Conservation (phyloP, 2,797 vertebrate species). For the Numenius phaeopus region DNA sequence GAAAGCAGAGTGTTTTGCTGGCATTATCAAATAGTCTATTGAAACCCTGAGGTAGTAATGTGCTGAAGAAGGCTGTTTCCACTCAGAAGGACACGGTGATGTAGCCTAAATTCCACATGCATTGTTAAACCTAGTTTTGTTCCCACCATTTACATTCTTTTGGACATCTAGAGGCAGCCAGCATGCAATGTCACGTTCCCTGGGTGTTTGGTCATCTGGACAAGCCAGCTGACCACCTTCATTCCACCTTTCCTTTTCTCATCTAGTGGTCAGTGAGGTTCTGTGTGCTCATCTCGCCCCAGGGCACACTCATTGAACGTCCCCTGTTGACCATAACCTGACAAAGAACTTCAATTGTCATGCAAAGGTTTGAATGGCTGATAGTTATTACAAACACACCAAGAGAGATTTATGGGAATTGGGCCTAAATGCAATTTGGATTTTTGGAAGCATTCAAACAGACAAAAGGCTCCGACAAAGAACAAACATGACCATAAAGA, state of each 20-base stretch:
- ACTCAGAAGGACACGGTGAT: rapidly evolving
- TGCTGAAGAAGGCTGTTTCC: not conserved
- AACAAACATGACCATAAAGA: not conserved
- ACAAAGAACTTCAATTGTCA: not conserved
- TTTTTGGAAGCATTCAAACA: not conserved
- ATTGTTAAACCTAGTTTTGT: not conserved
- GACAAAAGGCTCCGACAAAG: not conserved
- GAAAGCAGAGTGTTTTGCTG: not conserved
- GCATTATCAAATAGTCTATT: not conserved
- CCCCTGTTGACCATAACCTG: not conserved
- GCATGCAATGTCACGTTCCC: not conserved
- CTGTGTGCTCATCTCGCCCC: not conserved
- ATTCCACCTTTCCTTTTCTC: not conserved
- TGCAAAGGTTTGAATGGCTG: not conserved
- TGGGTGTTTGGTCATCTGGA: not conserved
- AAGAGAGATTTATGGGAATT: not conserved
- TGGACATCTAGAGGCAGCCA: not conserved
- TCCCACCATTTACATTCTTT: not conserved
- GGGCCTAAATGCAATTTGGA: not conserved
- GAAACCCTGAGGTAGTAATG: rapidly evolving
- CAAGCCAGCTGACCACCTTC: not conserved
- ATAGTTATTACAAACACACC: not conserved
- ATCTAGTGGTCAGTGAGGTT: not conserved
- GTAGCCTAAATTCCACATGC: not conserved
- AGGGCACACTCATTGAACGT: not conserved